phyloP scores from a whole-genome alignment of 2,797 vertebrate species.

The Dendrocincla fuliginosa region DNA sequence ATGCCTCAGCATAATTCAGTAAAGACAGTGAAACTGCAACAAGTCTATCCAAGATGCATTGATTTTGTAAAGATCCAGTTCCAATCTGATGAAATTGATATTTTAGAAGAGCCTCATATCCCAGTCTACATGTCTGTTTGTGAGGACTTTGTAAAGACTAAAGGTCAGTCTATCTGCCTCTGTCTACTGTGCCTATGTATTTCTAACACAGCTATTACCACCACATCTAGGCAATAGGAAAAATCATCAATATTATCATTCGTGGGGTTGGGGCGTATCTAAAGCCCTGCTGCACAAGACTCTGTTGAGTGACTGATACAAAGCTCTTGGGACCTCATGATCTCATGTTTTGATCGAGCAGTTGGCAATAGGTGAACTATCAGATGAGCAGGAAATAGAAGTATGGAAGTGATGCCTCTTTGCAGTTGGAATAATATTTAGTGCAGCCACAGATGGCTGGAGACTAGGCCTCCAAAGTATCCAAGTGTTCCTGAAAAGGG shows the following conservation, averaged over 20 bases:
- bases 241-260: background rate
- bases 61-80: conserved; percentile 19
- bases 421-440: background rate
- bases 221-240: background rate
- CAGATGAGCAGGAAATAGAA: background rate
- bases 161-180: background rate
- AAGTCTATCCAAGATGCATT: background rate
- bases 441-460: background rate
- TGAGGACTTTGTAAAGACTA: background rate
- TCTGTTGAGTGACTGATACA: background rate
- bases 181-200: background rate
- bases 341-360: background rate
- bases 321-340: background rate
- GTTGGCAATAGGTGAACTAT: background rate
- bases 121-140: background rate
- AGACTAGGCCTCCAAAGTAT: background rate
- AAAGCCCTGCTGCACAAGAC: background rate
- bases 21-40: conserved; percentile 1
- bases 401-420: background rate
- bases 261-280: background rate
- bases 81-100: background rate
- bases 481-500: background rate
- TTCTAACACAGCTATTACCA: background rate
- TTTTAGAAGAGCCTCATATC: background rate
- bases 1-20: background rate